phyloP scores from a whole-genome alignment of 2,113 vertebrate species.

The Nothocercus julius region DNA sequence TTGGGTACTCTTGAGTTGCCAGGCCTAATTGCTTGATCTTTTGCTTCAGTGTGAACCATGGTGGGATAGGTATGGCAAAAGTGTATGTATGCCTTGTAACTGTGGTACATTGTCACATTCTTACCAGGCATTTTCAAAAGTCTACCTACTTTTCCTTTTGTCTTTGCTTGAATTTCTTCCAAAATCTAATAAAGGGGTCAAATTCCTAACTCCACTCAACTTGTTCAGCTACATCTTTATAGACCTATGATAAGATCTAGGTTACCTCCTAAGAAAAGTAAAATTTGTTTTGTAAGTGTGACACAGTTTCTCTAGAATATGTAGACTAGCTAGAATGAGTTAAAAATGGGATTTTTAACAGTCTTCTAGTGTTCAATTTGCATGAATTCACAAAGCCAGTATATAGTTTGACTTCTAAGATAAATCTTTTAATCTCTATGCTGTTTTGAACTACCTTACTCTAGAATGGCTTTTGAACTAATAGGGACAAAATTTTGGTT shows the following conservation, averaged over 20 bases:
- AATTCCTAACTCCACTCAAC: background rate
- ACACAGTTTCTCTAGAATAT: background rate
- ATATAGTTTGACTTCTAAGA: background rate
- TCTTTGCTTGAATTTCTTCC: background rate
- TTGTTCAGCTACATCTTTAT: background rate
- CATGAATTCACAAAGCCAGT: background rate
- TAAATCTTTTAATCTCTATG: background rate
- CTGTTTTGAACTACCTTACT: background rate
- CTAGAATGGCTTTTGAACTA: background rate
- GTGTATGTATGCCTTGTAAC: background rate
- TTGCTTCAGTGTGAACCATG: slow-evolving; percentile 1
- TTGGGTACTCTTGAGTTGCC: background rate
- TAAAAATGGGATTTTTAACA: background rate
- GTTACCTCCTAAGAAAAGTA: background rate
- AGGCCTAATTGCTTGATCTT: background rate
- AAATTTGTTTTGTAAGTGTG: background rate
- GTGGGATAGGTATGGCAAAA: background rate
- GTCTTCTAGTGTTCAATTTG: background rate
- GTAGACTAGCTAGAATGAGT: background rate
- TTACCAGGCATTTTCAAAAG: background rate
- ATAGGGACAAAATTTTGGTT: background rate
- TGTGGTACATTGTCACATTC: background rate
- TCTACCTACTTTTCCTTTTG: background rate
- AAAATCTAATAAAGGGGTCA: background rate
- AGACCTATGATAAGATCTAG: background rate